Evolutionary conservation across 2,888 invertebrate species (phyloP), one percentile per base, ranked within the genome.

Genomic region (Geotrupes spiniger): DNA sequence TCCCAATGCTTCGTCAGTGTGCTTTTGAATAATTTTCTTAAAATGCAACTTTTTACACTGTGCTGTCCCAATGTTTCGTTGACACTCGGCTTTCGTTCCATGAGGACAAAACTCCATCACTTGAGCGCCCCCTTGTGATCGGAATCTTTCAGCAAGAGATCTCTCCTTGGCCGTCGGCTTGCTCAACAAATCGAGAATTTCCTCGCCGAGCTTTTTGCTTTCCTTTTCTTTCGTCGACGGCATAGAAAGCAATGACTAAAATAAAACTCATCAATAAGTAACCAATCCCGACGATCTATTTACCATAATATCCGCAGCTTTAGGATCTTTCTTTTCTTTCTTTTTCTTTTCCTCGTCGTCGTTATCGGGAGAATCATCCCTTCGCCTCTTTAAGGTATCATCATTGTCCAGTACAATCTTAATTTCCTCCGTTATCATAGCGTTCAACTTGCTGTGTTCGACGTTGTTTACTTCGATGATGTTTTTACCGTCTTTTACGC

Each of bases 61-160:
- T 0, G 74, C 70, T 3, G 54, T 57, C 44, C 63, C 68, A 37
- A 47, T 76, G 56, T 69, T 78, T 51, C 85, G 74, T 41, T 76
- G 75, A 66, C 98, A 98, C 66, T 98, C 97, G 9, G 87, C 84
- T 58, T 89, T 84, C 0, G 97, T 97, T 6, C 96, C 96, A 72
- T 93, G 92, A 0, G 93, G 92, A 71, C 98, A 98, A 74, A 96
- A 98, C 72, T 98, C 96, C 86, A 89, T 91, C 2, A 92, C 88
- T 69, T 90, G 89, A 0, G 89, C 89, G 1, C 87, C 96, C 64
- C 95, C 95, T 77, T 95, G 94, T 10, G 96, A 96, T 63, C 92
- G 86, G 71, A 98, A 98, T 62, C 93, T 84, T 73, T 97, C 96
- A 1, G 94, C 92, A n/a, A 97, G 75, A 1, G 92, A 93, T 61